A percentile compares a stretch with the other conserved stretches of the same genome.
Conservation (phyloP, 2,113 vertebrate genomes). For the Amblyopsis rosae region DNA sequence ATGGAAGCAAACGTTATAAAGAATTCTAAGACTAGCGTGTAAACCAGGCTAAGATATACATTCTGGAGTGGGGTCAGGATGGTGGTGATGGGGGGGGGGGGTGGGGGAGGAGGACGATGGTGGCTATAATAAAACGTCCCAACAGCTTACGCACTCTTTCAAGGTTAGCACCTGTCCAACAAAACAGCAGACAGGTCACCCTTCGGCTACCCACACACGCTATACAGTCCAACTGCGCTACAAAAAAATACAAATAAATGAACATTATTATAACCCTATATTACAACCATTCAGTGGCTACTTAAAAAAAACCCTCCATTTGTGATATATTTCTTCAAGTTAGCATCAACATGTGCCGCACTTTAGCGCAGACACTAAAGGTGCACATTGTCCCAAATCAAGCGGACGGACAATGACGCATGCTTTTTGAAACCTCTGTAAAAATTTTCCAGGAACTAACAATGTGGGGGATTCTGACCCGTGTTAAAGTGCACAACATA, state of each 20-base stretch:
- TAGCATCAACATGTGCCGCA: too few relatives aligned
- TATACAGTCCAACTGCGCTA: too few relatives aligned
- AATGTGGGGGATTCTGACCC: not conserved
- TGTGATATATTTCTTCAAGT: too few relatives aligned
- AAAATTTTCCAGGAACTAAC: not conserved
- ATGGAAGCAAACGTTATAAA: conserved; percentile 27
- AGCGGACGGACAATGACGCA: not conserved
- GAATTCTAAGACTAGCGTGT: not conserved
- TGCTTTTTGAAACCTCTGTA: not conserved
- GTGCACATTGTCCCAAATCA: not conserved
- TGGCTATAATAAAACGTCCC: not conserved
- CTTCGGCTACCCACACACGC: too few relatives aligned
- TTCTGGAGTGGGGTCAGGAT: not conserved
- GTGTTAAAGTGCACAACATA: conserved; percentile 64
- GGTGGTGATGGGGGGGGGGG: not conserved
- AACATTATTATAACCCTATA: too few relatives aligned
- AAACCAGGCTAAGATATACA: not conserved
- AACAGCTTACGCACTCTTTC: not conserved
- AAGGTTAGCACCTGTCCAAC: not conserved
- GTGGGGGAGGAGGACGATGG: not conserved
- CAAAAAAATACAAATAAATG: too few relatives aligned
- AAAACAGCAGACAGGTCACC: not conserved
- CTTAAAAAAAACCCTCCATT: too few relatives aligned
- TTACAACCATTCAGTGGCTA: too few relatives aligned
- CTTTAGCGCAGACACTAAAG: too few relatives aligned